These are phyloP conservation scores for Morinoia aosen DNA, from an alignment of 2,888 invertebrate genomes.

Conservation along the genomic window DNA sequence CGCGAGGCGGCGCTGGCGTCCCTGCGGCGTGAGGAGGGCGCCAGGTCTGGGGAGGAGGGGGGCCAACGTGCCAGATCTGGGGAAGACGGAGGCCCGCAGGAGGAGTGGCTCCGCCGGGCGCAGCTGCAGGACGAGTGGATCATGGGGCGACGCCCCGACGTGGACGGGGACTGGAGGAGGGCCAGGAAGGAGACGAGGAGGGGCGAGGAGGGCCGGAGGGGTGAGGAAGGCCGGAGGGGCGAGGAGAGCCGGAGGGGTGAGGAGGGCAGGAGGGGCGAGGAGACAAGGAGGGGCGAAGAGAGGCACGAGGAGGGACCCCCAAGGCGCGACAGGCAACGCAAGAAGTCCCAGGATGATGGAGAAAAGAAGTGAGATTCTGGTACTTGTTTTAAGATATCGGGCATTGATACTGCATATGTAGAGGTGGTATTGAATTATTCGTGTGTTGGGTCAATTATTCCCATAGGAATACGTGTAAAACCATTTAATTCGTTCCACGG, in stretches of 20 bases:
- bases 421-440: no score
- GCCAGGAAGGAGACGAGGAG: background rate
- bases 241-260: conserved; percentile 32
- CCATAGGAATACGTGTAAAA: no score
- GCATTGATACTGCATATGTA: no score
- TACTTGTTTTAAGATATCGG: no score
- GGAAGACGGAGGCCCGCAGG: background rate
- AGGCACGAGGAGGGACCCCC: conserved; percentile 52
- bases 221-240: conserved; percentile 52
- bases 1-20: conserved; percentile 56
- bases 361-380: no score
- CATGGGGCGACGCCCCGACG: background rate
- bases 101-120: background rate
- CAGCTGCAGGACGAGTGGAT: conserved; percentile 44
- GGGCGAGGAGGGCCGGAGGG: conserved; percentile 41
- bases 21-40: conserved; percentile 42
- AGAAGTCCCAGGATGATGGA: no score
- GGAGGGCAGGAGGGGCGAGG: conserved; percentile 48
- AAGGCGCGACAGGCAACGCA: background rate
- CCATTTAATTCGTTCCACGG: no score
- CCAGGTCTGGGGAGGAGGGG: background rate
- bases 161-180: conserved; percentile 39
- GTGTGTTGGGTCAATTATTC: no score
- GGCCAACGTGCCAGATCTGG: background rate
- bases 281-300: background rate